Evolutionary conservation across 2,113 vertebrate genomes (phyloP), one percentile per base, ranked within the genome.

Genomic region (Indri indri): DNA sequence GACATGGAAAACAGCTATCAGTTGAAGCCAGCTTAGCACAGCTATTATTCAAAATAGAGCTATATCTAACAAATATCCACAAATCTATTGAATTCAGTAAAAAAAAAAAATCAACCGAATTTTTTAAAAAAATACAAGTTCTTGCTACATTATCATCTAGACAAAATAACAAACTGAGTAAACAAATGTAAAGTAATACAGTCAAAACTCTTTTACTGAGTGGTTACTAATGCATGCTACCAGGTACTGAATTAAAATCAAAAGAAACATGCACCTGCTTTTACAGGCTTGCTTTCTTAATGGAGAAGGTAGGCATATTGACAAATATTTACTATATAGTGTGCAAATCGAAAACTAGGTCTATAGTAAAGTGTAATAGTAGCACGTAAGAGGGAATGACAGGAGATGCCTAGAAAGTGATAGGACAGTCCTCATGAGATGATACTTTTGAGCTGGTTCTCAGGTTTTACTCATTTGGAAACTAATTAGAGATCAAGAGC

Each of bases 41-140:
- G 32, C 27, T 85, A 85, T 87, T 96, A 94, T 84, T 95, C 90
- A 97, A 92, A 98, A 95, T 65, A 92, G 23, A 91, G 30, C 34
- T 95, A 13, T 52, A 80, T 57, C 88, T 91, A 65, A 68, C 13
- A 95, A 96, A 89, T 47, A 84, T 66, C 25, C 77, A 77, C 23
- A 70, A 1, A 85, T 57, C 20, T 76, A 50, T 77, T 92, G 47
- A 79, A 63, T 37, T 90, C 73, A 89, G 61, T 42, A 42, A 10
- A 71, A 25, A 85, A 42, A 25, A 30, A 77, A 84, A 76, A 65
- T 61, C 71, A 50, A 34, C 27, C 17, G 4, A 50, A 17, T 20
- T 25, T 32, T 4, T 1, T 50, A 66, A 27, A 27, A 27, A 59
- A 66, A 93, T 18, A 1, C 1, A 34, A 30, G n/a, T 74, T 92